Conservation (phyloP, 2,113 vertebrate genomes). For the Lamprologus lemairii region DNA sequence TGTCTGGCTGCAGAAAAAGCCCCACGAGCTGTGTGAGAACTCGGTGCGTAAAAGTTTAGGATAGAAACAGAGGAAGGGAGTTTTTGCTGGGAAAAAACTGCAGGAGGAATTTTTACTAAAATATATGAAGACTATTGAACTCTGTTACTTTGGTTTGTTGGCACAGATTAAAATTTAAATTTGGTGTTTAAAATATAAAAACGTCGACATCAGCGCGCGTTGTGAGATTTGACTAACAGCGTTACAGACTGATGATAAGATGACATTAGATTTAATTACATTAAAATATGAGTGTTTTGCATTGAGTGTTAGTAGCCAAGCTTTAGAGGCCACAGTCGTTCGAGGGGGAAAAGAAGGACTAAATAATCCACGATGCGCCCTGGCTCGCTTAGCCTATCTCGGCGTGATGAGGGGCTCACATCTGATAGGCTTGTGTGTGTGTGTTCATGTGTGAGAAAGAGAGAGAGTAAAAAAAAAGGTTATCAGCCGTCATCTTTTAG, state of each 20-base stretch:
- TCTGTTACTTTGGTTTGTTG: neutral
- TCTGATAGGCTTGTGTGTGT: neutral
- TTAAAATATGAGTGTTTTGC: neutral
- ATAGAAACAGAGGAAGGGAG: rapidly evolving
- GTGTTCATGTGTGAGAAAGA: neutral
- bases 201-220: neutral
- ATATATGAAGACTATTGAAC: neutral
- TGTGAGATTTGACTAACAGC: neutral
- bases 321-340: neutral
- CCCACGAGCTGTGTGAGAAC: neutral
- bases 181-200: neutral
- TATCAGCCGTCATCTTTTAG: neutral
- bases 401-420: neutral
- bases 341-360: neutral
- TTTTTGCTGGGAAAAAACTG: neutral
- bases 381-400: neutral
- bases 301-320: neutral
- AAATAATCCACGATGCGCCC: neutral
- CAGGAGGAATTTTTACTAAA: neutral
- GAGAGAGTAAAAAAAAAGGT: neutral
- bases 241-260: neutral
- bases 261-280: neutral
- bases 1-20: neutral
- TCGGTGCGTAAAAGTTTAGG: neutral
- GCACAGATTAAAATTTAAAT: neutral